A percentile compares a stretch with the other conserved stretches of the same genome.
Evolutionary conservation across 2,113 vertebrate genomes (phyloP).

Genomic region (Microcebus jonahi): DNA sequence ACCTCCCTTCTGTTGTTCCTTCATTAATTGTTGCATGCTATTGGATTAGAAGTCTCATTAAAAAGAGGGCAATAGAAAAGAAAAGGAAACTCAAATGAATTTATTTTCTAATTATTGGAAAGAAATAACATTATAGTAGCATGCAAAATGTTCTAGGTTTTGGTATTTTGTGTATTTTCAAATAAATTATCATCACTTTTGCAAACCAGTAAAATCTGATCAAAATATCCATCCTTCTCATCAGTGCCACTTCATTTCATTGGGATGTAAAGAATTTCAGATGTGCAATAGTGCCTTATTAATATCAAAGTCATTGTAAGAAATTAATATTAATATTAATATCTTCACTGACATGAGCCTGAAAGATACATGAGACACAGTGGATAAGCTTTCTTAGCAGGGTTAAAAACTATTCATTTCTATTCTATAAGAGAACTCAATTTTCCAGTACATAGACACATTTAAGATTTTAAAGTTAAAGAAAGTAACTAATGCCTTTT

Average conservation of each 20-base stretch:
- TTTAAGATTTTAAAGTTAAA: slow-evolving; percentile 40
- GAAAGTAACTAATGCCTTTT: slow-evolving; percentile 36
- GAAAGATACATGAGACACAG: background rate
- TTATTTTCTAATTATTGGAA: background rate
- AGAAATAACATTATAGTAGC: background rate
- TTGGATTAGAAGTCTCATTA: background rate
- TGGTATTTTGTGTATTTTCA: background rate
- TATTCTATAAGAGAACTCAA: background rate
- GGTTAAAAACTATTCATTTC: background rate
- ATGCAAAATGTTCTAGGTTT: background rate
- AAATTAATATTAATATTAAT: background rate
- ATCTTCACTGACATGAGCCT: background rate
- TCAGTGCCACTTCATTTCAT: background rate
- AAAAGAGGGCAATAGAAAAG: background rate
- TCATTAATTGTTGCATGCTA: background rate
- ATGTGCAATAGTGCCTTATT: background rate
- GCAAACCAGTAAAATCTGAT: background rate
- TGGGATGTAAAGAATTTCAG: background rate
- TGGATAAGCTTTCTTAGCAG: background rate
- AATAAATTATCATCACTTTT: background rate
- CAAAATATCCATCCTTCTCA: background rate
- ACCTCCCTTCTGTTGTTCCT: background rate
- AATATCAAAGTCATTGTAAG: background rate
- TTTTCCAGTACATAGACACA: background rate
- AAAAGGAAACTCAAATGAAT: background rate